Conservation (phyloP, 92 coral and sea anemone genomes). For the Phenganax stokvisi region DNA sequence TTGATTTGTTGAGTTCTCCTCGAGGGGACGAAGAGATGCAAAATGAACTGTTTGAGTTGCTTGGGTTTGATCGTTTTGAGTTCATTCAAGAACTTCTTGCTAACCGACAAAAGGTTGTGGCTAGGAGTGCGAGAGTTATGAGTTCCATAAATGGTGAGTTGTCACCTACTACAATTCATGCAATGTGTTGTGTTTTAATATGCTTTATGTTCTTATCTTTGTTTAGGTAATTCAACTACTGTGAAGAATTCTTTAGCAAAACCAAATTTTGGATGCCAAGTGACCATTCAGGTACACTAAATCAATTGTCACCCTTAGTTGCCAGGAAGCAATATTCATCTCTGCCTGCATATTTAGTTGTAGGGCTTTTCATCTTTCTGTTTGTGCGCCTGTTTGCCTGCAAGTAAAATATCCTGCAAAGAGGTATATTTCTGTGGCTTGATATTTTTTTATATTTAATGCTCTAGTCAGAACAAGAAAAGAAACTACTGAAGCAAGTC, state of each 20-base stretch:
- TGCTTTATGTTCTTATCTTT: background rate
- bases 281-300: conserved; percentile 67
- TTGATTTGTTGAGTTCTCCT: conserved; percentile 87
- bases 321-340: too few species aligned
- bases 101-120: conserved; percentile 57
- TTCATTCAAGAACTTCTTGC: conserved; percentile 70
- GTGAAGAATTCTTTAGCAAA: conserved; percentile 37
- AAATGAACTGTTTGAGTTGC: conserved; percentile 82
- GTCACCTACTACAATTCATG: conserved; percentile 2
- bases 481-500: conserved; percentile 64
- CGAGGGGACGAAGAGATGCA: conserved; percentile 75
- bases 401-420: background rate
- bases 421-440: background rate
- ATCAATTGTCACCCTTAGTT: background rate
- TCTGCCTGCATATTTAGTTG: too few species aligned
- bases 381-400: background rate
- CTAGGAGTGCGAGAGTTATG: conserved; percentile 34
- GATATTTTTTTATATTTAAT: background rate
- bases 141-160: conserved; percentile 17
- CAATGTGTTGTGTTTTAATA: background rate
- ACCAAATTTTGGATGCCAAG: conserved; percentile 81
- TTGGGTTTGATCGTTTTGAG: conserved; percentile 93
- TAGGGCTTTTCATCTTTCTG: background rate
- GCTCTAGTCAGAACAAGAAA: conserved; percentile 75
- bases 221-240: conserved; percentile 3